These are phyloP conservation scores for Sarotherodon lohbergeri DNA, from an alignment of 2,113 vertebrate genomes.

Conservation along the genomic window DNA sequence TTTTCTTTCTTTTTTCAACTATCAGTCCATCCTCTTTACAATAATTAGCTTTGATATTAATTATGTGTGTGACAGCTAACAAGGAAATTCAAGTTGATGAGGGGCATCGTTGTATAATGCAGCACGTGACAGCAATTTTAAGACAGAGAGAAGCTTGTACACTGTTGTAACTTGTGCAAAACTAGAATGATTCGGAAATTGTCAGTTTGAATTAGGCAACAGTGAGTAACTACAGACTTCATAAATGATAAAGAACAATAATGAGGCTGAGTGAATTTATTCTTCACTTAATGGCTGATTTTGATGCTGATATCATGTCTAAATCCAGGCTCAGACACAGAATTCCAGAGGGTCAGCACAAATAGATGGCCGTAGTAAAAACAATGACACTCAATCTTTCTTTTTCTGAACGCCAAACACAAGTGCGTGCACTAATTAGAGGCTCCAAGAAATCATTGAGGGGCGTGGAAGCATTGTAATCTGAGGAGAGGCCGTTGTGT, in stretches of 20 bases:
- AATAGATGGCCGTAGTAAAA: slow-evolving; percentile 25
- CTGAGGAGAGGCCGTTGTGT: slow-evolving; percentile 29
- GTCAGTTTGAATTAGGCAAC: background rate
- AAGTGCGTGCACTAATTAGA: slow-evolving; percentile 64
- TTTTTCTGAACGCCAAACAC: slow-evolving; percentile 42
- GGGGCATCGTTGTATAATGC: background rate
- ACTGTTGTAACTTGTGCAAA: background rate
- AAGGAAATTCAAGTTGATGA: background rate
- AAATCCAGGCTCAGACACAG: slow-evolving; percentile 20
- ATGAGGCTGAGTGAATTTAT: background rate
- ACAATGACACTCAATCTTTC: slow-evolving; percentile 51
- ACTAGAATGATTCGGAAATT: background rate
- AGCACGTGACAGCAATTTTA: background rate
- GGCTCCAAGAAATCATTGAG: slow-evolving; percentile 25
- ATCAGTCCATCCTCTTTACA: background rate
- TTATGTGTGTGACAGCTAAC: background rate
- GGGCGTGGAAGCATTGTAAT: slow-evolving; percentile 28
- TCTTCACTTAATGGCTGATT: background rate
- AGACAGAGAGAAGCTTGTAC: background rate
- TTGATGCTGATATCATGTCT: slow-evolving; percentile 5
- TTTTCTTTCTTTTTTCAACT: background rate
- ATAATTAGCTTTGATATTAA: background rate
- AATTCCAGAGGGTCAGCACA: slow-evolving; percentile 28
- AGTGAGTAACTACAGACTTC: background rate
- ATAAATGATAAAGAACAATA: background rate